Percentiles rank a stretch among this genome's conserved stretches.
Conservation (phyloP, 1,140 invertebrate genomes). For the Olivierus martensii region DNA sequence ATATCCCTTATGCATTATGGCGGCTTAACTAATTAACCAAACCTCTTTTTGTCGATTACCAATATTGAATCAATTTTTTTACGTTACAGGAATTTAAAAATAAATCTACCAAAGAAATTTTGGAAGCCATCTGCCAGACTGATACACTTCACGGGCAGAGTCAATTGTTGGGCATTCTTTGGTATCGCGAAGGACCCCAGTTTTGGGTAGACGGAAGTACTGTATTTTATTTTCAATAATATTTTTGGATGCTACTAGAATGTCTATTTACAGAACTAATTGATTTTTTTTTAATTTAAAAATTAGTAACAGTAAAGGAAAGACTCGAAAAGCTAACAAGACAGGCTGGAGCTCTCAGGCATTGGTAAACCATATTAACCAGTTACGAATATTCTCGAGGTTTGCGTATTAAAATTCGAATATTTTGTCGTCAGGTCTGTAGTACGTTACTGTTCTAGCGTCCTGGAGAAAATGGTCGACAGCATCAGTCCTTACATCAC, state of each 20-base stretch:
- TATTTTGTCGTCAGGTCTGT: constrained; percentile 37
- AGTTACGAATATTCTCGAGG: neutral
- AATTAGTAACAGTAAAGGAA: constrained; percentile 20
- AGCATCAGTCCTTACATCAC: constrained; percentile 97
- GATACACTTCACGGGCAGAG: constrained; percentile 60
- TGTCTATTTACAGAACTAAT: neutral
- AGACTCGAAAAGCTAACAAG: constrained; percentile 21
- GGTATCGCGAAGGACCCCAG: constrained; percentile 64
- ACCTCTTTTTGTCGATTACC: too few relatives aligned
- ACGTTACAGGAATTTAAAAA: constrained; percentile 24
- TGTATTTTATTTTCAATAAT: neutral
- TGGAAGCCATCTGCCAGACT: constrained; percentile 50
- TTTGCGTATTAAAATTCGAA: neutral
- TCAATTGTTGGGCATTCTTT: constrained; percentile 69
- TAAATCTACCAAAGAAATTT: constrained; percentile 53
- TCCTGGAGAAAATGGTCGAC: constrained; percentile 87
- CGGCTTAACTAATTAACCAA: too few relatives aligned
- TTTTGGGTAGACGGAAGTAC: constrained; percentile 48
- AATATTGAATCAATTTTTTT: neutral
- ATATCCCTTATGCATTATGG: too few relatives aligned
- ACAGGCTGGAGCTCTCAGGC: constrained; percentile 62
- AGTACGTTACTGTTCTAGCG: constrained; percentile 83
- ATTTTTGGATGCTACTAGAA: neutral
- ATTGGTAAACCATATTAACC: constrained; percentile 45
- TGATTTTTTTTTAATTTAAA: neutral